phyloP scores from a whole-genome alignment of 2,888 invertebrate genomes.

The Phragmatobia fuliginosa region DNA sequence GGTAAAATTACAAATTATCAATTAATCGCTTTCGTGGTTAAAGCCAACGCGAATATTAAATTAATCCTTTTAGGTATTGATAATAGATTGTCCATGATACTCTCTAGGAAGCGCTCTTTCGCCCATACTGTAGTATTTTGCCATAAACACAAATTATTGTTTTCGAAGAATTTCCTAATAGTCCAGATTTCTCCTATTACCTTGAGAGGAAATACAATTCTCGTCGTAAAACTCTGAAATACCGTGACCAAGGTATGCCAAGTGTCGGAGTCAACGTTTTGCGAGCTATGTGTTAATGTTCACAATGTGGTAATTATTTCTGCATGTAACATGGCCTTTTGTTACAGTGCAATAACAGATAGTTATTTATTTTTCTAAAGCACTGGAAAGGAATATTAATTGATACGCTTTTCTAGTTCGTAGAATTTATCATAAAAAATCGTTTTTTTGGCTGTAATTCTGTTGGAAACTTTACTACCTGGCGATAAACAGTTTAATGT shows the following conservation, averaged over 20 bases:
- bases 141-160: constrained; percentile 8
- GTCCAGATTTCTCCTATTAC: constrained; percentile 19
- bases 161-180: constrained; percentile 21
- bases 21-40: constrained; percentile 60
- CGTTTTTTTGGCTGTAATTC: neutral
- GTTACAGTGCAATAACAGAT: constrained; percentile 27
- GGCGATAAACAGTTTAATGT: no score
- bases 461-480: neutral
- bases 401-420: neutral
- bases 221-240: constrained; percentile 39
- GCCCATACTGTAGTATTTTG: constrained; percentile 8
- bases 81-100: constrained; percentile 5
- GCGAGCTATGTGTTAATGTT: constrained; percentile 53
- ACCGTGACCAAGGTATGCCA: constrained; percentile 38
- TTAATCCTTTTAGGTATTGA: constrained; percentile 17
- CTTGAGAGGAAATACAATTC: constrained; percentile 32
- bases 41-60: constrained; percentile 32
- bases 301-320: constrained; percentile 53
- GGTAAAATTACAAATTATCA: constrained; percentile 58
- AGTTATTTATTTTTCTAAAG: constrained; percentile 27
- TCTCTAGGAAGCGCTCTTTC: constrained; percentile 9
- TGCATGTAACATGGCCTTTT: constrained; percentile 51
- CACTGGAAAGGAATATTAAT: neutral
- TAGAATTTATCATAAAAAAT: neutral
- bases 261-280: constrained; percentile 52